Base-by-base conservation (phyloP, 2,113 vertebrate genomes). In the Actenoides hombroni region DNA sequence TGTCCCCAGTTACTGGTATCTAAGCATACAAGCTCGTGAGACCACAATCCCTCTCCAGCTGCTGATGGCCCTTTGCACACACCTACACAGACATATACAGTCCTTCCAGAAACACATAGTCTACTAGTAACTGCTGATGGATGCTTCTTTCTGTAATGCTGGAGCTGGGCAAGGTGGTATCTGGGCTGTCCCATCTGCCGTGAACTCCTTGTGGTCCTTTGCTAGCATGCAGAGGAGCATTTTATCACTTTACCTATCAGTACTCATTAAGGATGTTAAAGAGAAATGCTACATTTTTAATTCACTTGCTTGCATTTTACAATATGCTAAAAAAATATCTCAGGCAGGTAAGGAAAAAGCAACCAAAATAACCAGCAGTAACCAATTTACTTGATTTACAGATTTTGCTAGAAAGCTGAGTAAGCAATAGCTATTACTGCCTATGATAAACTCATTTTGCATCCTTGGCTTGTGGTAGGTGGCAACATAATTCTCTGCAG, bases 381-480 rank as follows among this genome's bases (percentile, higher is more conserved):
- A 84, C 46, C 82, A 83, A 37, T 74, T 89, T 74, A 29, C 37
- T 92, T 94, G 49, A 51, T 51, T 96, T 91, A 10, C 89, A 25
- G 53, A 29, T 96, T 91, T 96, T 77, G 46, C 40, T 25, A 28
- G 85, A 81, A 93, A 65, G 51, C 28, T 57, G 57, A 49, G 23
- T 89, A 94, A 94, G 56, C 86, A 94, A 42, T 63, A 88, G 53
- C 71, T 89, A 24, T 77, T 90, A 44, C 44, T 84, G 94, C 51
- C 69, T 83, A 6, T 75, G 65, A 53, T 80, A 39, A 93, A 77
- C 31, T 37, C 33, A 26, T 83, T 73, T 93, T 86, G 49, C 65
- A 70, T 95, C 87, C 83, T 92, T 96, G 56, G 56, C 86, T 91
- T 94, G 68, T 92, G 61, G 68, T 71, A 56, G 67, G 37, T 75